phyloP scores from a whole-genome alignment of 1,140 invertebrate genomes.

The Chrysomallon squamiferum region DNA sequence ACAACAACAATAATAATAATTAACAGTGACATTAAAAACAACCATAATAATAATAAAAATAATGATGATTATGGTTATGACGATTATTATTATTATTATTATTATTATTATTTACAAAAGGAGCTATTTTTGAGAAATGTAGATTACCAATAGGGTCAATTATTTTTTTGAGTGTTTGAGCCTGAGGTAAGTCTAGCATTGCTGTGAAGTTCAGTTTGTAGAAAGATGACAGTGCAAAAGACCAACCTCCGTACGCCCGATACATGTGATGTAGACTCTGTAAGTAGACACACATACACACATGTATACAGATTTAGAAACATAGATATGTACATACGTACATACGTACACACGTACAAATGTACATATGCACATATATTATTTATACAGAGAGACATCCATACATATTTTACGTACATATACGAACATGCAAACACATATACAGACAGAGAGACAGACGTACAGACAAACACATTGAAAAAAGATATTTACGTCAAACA shows the following conservation, averaged over 20 bases:
- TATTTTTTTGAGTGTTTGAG: not conserved
- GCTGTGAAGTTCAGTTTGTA: not conserved
- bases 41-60: not conserved
- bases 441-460: too few species aligned
- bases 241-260: not conserved
- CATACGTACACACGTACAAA: conserved; percentile 4
- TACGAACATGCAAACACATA: too few species aligned
- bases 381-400: not conserved
- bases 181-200: not conserved
- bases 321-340: conserved; percentile 3
- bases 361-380: not conserved
- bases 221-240: not conserved
- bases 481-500: too few species aligned
- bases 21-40: not conserved
- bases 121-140: not conserved
- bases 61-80: not conserved
- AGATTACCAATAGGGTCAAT: too few species aligned
- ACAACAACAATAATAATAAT: not conserved
- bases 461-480: too few species aligned
- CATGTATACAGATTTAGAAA: not conserved
- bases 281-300: too few species aligned
- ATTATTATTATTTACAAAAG: not conserved
- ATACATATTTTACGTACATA: not conserved
- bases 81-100: too few species aligned
- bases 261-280: not conserved